Evolutionary conservation across 2,113 vertebrate species (phyloP).

Genomic region (Aspidoscelis tigris): DNA sequence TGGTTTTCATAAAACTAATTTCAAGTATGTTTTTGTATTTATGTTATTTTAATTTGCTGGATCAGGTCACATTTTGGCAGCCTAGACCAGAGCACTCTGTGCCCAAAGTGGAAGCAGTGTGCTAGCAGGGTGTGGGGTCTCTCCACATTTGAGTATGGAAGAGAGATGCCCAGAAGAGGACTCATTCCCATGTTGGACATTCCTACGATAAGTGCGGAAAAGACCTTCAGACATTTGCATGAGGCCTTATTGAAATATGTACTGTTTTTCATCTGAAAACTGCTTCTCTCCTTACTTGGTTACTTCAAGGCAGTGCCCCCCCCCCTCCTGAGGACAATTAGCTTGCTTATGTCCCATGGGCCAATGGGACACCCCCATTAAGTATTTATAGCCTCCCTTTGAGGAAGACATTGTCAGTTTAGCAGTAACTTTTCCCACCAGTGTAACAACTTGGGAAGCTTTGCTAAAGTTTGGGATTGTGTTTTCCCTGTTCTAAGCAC

Average conservation of each 20-base stretch:
- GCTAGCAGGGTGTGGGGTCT: too few relatives aligned
- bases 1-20: too few relatives aligned
- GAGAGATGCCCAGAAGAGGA: too few relatives aligned
- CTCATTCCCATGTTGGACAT: too few relatives aligned
- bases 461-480: slow-evolving; percentile 10
- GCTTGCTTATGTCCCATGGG: neutral
- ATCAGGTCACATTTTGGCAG: too few relatives aligned
- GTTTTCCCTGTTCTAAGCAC: neutral
- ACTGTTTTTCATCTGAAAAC: neutral
- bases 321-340: neutral
- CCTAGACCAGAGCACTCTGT: too few relatives aligned
- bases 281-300: neutral
- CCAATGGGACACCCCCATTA: neutral
- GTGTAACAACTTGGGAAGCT: neutral
- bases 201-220: too few relatives aligned
- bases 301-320: neutral
- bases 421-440: neutral
- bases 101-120: too few relatives aligned
- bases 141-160: too few relatives aligned
- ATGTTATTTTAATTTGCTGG: too few relatives aligned
- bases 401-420: neutral
- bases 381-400: neutral
- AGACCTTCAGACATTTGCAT: neutral
- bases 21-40: too few relatives aligned
- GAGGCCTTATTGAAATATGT: neutral